These are phyloP conservation scores for Cyclura pinguis DNA, from an alignment of 2,797 vertebrate genomes.

Conservation along the genomic window DNA sequence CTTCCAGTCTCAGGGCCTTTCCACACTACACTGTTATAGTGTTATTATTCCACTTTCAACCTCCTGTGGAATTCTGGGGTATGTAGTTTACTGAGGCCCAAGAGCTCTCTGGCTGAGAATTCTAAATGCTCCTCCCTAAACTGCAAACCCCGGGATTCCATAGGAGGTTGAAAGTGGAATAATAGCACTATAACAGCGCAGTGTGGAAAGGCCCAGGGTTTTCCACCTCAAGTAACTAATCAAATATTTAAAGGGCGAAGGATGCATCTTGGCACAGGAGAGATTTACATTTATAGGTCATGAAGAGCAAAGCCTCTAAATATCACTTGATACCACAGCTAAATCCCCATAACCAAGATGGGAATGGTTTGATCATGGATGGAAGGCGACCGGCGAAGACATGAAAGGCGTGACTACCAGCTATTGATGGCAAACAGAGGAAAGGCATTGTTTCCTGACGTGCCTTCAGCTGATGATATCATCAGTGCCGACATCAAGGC, in stretches of 20 bases:
- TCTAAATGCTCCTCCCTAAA: no score
- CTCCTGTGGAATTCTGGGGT: no score
- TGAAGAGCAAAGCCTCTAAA: neutral
- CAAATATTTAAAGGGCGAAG: constrained; percentile 17
- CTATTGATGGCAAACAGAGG: neutral
- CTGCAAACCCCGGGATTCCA: no score
- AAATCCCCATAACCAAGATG: neutral
- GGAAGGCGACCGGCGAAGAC: neutral
- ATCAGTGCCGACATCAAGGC: neutral
- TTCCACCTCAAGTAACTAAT: constrained; percentile 26
- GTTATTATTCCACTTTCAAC: no score
- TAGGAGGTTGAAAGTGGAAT: no score
- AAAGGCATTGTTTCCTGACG: neutral
- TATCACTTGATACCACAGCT: neutral
- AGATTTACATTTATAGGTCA: constrained; percentile 7
- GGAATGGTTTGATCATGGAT: no score
- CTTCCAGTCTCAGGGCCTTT: neutral
- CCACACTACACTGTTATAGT: no score
- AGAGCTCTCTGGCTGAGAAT: no score
- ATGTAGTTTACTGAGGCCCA: no score
- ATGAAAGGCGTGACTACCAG: neutral
- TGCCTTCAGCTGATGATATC: neutral
- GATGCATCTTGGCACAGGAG: constrained; percentile 1
- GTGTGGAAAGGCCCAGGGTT: neutral
- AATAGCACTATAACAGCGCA: no score